These are phyloP conservation scores for Gymnothorax reevesii DNA, from an alignment of 2,797 vertebrate species.

Conservation along the genomic window DNA sequence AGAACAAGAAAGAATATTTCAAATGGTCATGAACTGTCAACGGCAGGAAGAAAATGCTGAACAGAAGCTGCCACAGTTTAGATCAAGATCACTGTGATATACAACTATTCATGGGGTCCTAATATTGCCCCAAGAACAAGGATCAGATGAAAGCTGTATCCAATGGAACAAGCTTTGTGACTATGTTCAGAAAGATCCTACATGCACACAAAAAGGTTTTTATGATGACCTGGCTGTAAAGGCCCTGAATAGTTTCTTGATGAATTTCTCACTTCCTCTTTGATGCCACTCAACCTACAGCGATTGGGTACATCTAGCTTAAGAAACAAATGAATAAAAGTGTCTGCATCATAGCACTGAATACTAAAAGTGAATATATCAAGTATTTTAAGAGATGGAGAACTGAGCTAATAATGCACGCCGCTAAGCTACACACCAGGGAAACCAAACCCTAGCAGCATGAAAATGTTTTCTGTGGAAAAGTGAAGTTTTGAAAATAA, in stretches of 20 bases:
- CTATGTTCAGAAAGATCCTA: background rate
- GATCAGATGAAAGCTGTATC: background rate
- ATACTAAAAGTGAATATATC: background rate
- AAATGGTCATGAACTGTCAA: background rate
- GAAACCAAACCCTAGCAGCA: background rate
- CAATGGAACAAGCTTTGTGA: background rate
- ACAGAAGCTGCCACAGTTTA: background rate
- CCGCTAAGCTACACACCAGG: background rate
- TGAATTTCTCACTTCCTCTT: background rate
- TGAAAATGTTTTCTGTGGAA: background rate
- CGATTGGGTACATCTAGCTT: background rate
- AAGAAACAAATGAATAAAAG: background rate
- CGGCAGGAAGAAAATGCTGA: background rate
- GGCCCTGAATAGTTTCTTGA: background rate
- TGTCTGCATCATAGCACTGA: background rate
- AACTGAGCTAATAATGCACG: background rate
- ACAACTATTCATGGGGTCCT: background rate
- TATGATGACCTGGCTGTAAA: background rate
- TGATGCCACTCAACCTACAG: background rate
- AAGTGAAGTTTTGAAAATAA: background rate
- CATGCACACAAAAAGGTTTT: background rate
- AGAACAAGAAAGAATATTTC: background rate
- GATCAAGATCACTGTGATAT: background rate
- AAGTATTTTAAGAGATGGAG: background rate
- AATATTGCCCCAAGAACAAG: background rate